These are phyloP conservation scores for Gymnopithys bicolor DNA, from an alignment of 2,797 vertebrate genomes.

Conservation along the genomic window DNA sequence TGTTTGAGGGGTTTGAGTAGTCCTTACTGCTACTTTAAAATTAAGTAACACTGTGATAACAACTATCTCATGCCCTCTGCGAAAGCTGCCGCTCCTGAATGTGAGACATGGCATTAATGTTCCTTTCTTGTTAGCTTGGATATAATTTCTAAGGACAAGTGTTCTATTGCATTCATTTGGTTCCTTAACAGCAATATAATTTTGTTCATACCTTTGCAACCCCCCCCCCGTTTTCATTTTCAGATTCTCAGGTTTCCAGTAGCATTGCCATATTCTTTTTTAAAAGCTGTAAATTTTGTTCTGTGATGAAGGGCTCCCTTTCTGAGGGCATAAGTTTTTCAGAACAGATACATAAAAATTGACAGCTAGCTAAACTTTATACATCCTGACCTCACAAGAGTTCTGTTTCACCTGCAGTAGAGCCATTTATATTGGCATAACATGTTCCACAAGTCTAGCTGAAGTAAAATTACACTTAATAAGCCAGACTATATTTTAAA, in stretches of 20 bases:
- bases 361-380: constrained; percentile 26
- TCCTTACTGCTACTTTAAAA: background rate
- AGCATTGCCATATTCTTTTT: background rate
- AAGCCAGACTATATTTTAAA: constrained; percentile 9
- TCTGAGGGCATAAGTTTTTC: background rate
- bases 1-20: background rate
- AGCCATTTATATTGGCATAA: background rate
- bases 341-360: constrained; percentile 34
- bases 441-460: background rate
- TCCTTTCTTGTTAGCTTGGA: background rate
- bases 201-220: background rate
- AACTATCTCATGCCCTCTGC: background rate
- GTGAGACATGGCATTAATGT: accelerated
- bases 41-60: background rate
- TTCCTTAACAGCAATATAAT: background rate
- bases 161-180: background rate
- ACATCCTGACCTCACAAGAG: background rate
- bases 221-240: background rate
- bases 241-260: background rate
- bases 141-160: background rate
- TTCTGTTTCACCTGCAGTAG: constrained; percentile 9
- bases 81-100: background rate
- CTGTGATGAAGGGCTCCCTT: background rate
- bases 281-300: background rate
- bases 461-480: constrained; percentile 47